Conservation (phyloP, 1,140 invertebrate genomes). For the Aporrectodea caliginosa region DNA sequence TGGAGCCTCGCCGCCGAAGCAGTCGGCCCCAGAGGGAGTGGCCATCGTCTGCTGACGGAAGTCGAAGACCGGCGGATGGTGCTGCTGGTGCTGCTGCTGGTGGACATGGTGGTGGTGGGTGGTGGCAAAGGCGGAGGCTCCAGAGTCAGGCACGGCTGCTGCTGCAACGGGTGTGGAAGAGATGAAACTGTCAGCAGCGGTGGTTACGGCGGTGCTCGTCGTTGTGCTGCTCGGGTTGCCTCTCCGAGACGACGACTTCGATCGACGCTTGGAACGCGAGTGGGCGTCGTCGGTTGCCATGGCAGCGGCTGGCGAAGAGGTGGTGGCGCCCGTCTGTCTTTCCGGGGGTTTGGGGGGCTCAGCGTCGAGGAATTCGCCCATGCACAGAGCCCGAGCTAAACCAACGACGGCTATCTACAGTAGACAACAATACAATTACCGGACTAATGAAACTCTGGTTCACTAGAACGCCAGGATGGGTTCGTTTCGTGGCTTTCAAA, state of each 20-base stretch:
- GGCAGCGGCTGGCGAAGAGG: too few species aligned
- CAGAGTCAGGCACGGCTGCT: conserved; percentile 21
- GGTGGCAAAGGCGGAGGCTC: too few species aligned
- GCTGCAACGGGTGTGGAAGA: background rate
- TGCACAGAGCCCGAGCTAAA: conserved; percentile 49
- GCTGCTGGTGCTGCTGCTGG: background rate
- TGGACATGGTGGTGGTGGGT: too few species aligned
- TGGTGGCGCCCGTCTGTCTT: background rate
- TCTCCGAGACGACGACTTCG: background rate
- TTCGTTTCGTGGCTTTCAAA: background rate
- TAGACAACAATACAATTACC: background rate
- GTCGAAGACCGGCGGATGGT: background rate
- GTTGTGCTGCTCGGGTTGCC: background rate
- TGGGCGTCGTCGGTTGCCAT: background rate
- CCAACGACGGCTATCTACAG: conserved; percentile 50
- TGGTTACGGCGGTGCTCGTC: too few species aligned
- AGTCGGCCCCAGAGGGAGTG: too few species aligned
- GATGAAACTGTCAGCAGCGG: conserved; percentile 14
- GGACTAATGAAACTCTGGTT: background rate
- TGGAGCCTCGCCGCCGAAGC: conserved; percentile 34
- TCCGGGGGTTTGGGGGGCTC: conserved; percentile 5
- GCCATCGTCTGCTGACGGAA: background rate
- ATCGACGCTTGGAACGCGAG: background rate
- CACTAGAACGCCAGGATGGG: background rate
- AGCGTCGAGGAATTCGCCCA: conserved; percentile 39